Percentiles rank a stretch among this genome's conserved stretches.
phyloP scores from a whole-genome alignment of 2,797 vertebrate genomes.

The Hephaestus fuliginosus region DNA sequence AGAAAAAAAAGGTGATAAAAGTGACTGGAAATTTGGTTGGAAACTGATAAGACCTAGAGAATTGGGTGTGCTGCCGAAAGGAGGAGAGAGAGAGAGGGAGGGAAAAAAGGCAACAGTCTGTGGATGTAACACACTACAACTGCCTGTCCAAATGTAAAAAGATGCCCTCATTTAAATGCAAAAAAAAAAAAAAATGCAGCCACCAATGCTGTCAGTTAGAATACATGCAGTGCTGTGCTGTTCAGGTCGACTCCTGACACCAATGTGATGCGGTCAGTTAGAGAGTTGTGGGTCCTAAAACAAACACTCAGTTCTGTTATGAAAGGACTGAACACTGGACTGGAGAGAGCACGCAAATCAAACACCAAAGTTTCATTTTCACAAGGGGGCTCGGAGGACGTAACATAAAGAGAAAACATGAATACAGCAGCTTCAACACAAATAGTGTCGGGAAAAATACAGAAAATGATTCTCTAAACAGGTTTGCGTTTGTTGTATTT shows the following conservation, averaged over 20 bases:
- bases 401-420: no score
- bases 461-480: not conserved
- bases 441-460: not conserved
- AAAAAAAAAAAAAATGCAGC: not conserved
- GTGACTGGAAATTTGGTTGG: slow-evolving; percentile 36
- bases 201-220: not conserved
- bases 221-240: not conserved
- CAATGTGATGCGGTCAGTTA: not conserved
- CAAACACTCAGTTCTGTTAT: no score
- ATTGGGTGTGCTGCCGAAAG: not conserved
- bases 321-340: no score
- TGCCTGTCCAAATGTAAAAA: not conserved
- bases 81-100: not conserved
- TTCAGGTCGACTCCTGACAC: not conserved
- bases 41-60: slow-evolving; percentile 18
- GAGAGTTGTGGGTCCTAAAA: no score
- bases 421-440: not conserved
- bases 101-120: not conserved
- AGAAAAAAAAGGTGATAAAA: slow-evolving; percentile 21
- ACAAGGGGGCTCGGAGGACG: no score
- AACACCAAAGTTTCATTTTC: no score
- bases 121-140: not conserved
- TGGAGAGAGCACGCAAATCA: no score
- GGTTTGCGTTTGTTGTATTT: not conserved
- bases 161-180: not conserved